Conservation (phyloP, 2,797 vertebrate species). For the Arctocebus calabarensis region DNA sequence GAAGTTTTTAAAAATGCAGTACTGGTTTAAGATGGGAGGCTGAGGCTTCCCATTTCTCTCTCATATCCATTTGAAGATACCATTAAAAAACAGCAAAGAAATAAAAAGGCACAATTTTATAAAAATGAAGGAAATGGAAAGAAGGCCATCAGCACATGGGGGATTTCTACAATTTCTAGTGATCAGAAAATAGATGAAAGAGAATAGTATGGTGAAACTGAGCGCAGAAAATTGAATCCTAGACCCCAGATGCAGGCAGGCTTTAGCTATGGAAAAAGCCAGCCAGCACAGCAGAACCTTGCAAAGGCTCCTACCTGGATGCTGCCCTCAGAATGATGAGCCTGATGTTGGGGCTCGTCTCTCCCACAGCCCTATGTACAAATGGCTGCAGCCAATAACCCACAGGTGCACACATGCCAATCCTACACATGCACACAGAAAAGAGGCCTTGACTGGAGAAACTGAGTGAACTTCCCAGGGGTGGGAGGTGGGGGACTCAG, state of each 20-base stretch:
- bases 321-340: background rate
- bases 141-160: background rate
- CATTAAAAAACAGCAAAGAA: background rate
- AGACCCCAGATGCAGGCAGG: background rate
- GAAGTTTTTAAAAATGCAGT: background rate
- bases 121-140: conserved; percentile 9
- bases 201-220: background rate
- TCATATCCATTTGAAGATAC: background rate
- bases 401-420: background rate
- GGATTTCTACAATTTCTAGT: background rate
- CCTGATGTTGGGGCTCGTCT: background rate
- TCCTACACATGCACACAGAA: background rate
- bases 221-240: background rate
- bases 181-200: background rate
- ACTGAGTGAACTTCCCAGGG: background rate
- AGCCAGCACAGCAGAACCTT: background rate
- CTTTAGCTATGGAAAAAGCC: background rate
- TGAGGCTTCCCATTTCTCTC: background rate
- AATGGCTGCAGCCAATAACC: background rate
- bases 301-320: background rate
- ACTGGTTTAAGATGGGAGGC: background rate
- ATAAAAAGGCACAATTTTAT: background rate
- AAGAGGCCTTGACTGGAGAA: background rate
- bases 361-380: background rate
- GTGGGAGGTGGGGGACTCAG: background rate